These are phyloP conservation scores for Opisthograptis luteolata DNA, from an alignment of 2,888 invertebrate species.

Conservation along the genomic window DNA sequence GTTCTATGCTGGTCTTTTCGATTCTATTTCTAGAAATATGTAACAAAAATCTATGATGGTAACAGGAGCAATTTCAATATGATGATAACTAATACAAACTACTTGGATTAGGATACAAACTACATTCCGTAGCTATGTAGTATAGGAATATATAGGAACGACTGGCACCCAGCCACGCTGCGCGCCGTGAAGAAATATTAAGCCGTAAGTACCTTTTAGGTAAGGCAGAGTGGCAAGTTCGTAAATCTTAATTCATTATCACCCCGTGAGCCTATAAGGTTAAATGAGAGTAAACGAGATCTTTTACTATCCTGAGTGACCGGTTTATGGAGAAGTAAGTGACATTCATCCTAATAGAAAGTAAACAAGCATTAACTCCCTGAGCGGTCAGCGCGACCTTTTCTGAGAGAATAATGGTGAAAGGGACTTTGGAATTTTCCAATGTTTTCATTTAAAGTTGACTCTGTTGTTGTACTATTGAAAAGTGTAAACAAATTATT, in stretches of 20 bases:
- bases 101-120: too few relatives aligned
- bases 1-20: too few relatives aligned
- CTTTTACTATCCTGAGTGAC: constrained; percentile 63
- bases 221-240: constrained; percentile 39
- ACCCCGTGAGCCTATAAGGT: constrained; percentile 52
- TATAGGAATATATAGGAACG: too few relatives aligned
- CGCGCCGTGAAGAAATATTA: constrained; percentile 3
- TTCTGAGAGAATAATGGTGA: constrained; percentile 27
- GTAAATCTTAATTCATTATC: constrained; percentile 55
- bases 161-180: neutral
- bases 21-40: too few relatives aligned
- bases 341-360: constrained; percentile 67
- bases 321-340: constrained; percentile 68
- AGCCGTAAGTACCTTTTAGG: constrained; percentile 31
- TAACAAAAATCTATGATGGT: too few relatives aligned
- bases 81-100: too few relatives aligned
- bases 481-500: constrained; percentile 16
- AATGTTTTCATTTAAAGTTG: constrained; percentile 29
- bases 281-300: constrained; percentile 64
- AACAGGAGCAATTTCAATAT: too few relatives aligned
- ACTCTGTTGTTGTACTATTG: constrained; percentile 14
- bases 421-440: constrained; percentile 30
- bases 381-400: constrained; percentile 28
- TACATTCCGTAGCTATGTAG: too few relatives aligned
- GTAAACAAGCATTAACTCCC: constrained; percentile 35